Percentiles rank a stretch among this genome's conserved stretches.
phyloP scores from a whole-genome alignment of 2,113 vertebrate genomes.

The Nycticryphes semicollaris region DNA sequence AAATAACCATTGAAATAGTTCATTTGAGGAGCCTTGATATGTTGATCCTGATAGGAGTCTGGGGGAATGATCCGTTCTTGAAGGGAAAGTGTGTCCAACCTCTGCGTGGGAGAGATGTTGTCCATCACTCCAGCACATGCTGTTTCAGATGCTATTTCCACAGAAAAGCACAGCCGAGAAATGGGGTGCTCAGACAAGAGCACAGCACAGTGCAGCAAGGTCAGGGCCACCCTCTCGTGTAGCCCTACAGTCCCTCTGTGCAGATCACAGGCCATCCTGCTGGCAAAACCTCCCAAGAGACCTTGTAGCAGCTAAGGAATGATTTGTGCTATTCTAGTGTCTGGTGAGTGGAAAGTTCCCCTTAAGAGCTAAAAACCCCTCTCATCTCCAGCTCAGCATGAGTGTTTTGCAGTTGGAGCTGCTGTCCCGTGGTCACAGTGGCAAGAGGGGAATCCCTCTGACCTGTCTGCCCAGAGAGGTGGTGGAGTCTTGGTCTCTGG shows the following conservation, averaged over 20 bases:
- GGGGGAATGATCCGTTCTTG: background rate
- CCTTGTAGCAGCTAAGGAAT: background rate
- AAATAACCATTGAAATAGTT: background rate
- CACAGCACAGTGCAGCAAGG: background rate
- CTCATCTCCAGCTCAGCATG: background rate
- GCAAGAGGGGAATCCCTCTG: background rate
- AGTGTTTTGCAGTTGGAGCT: background rate
- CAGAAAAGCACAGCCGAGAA: background rate
- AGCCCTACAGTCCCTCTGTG: background rate
- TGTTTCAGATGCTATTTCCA: accelerated
- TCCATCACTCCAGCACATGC: background rate
- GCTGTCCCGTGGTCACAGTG: background rate
- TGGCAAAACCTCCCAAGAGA: background rate
- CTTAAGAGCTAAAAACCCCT: background rate
- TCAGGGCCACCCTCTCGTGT: background rate
- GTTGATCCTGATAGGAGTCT: background rate
- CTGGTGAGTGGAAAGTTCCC: background rate
- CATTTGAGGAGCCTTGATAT: background rate
- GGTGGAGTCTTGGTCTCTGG: too few relatives aligned
- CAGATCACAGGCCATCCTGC: background rate
- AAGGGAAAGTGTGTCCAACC: accelerated
- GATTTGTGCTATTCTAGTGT: background rate
- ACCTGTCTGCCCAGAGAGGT: background rate
- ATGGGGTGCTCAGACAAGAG: background rate
- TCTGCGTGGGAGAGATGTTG: background rate